Conservation (phyloP, 2,888 invertebrate genomes). For the Troides helena region DNA sequence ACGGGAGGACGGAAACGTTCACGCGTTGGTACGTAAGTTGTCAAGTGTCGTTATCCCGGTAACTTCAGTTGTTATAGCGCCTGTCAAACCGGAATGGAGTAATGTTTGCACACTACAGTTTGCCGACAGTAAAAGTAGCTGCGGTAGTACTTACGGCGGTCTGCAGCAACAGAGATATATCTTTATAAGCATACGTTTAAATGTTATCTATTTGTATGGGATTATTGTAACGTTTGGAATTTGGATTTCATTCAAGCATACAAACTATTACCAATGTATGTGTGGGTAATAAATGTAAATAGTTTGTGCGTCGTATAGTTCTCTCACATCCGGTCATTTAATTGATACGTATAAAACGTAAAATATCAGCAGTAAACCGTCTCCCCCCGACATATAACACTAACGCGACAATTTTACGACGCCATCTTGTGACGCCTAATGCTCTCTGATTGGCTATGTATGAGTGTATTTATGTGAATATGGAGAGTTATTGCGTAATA, state of each 20-base stretch:
- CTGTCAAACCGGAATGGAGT: no score
- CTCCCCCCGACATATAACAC: constrained; percentile 20
- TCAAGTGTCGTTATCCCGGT: no score
- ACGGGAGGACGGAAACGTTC: no score
- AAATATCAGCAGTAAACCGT: constrained; percentile 28
- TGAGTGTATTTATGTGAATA: background rate
- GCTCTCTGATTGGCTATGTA: constrained; percentile 27
- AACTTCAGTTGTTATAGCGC: no score
- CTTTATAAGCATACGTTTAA: no score
- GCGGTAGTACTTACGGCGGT: no score
- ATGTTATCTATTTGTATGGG: no score
- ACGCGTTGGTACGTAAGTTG: no score
- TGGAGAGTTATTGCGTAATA: background rate
- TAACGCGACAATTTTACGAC: constrained; percentile 28
- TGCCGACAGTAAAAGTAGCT: no score
- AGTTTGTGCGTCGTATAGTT: background rate
- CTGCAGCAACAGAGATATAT: no score
- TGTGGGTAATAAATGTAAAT: background rate
- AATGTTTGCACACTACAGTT: background rate
- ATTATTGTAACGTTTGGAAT: no score
- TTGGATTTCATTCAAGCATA: background rate
- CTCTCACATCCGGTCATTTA: constrained; percentile 17
- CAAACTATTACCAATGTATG: background rate
- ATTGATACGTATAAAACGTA: constrained; percentile 28
- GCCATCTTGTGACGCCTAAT: constrained; percentile 22